Base-by-base conservation (phyloP, 2,113 vertebrate genomes). In the Ciconia maguari region DNA sequence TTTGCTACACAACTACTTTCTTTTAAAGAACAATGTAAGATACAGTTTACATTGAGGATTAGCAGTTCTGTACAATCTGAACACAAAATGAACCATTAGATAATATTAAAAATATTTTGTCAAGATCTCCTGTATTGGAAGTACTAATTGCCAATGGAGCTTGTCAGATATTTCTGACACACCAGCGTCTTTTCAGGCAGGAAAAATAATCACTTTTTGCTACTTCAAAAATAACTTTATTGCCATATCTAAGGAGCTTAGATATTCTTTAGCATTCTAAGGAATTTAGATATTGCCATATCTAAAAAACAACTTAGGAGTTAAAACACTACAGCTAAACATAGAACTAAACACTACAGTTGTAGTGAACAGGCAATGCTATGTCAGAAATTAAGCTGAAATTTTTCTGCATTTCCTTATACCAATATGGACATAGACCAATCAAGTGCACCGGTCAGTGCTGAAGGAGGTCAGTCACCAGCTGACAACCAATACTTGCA, bases 381-480 rank as follows among this genome's bases (percentile, higher is more conserved):
- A 38, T 2, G 5, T 6, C 17, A 81, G 29, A 72, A 60, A 26
- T 30, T 8, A 52, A 57, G 25, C 7, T 54, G 13, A 57, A 41
- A 4, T 16, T n/a, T 26, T 79, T 64, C 21, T 30, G 9, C 13
- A 9, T 62, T 64, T 85, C 32, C 22, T 54, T 25, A 54, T 10
- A 46, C 5, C 12, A 29, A 0, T 16, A 25, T 7, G 48, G 54
- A 82, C 17, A 70, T 1, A 79, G n/a, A 79, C 34, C 29, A n/a
- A 20, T 9, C 16, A 44, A 66, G 52, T 13, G 22, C 29, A 58
- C 11, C 0, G 0, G 36, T 16, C 21, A 60, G 22, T 11, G n/a
- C 16, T 22, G 29, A 42, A 81, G n/a, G 44, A 44, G n/a, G 48
- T n/a, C 41, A 25, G 57, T 9, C 57, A 65, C 25, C 26, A 79